A percentile compares a stretch with the other conserved stretches of the same genome.
Conservation (phyloP, 2,888 invertebrate genomes). For the Dasysyrphus albostriatus region DNA sequence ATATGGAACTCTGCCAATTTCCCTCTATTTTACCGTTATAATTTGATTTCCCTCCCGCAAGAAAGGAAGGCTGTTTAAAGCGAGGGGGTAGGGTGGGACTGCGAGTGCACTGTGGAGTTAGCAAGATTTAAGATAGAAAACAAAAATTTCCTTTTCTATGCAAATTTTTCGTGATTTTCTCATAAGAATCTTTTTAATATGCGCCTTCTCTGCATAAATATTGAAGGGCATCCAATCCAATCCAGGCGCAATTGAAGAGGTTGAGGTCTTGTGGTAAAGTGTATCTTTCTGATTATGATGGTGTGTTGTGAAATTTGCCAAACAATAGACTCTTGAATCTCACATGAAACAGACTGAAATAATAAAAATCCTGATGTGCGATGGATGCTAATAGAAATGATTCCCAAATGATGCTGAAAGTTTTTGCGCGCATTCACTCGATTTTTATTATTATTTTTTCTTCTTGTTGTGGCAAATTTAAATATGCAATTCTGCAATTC, state of each 20-base stretch:
- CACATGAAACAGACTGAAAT: not conserved
- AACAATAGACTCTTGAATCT: slow-evolving; percentile 49
- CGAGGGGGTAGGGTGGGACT: not conserved
- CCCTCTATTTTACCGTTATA: slow-evolving; percentile 45
- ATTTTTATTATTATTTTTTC: not conserved
- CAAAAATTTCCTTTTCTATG: slow-evolving; percentile 58
- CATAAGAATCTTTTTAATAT: slow-evolving; percentile 46
- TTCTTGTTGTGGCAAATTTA: slow-evolving; percentile 15
- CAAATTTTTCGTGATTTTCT: slow-evolving; percentile 58
- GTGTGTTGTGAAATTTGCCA: slow-evolving; percentile 60
- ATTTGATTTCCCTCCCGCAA: slow-evolving; percentile 49
- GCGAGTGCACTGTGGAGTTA: not conserved
- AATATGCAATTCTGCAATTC: slow-evolving; percentile 63
- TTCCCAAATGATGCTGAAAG: slow-evolving; percentile 47
- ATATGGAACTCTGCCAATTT: slow-evolving; percentile 43
- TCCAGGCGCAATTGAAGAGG: slow-evolving; percentile 53
- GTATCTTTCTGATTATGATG: slow-evolving; percentile 19
- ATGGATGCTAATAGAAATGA: slow-evolving; percentile 43
- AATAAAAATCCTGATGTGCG: slow-evolving; percentile 13
- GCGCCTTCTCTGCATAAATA: slow-evolving; percentile 18
- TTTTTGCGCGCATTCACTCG: slow-evolving; percentile 36
- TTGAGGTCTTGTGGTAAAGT: slow-evolving; percentile 50
- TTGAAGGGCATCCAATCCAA: slow-evolving; percentile 52
- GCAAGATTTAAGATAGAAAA: slow-evolving; percentile 18
- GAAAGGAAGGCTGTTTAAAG: not conserved